Base-by-base conservation (phyloP, 2,113 vertebrate genomes). In the Aptenodytes forsteri region DNA sequence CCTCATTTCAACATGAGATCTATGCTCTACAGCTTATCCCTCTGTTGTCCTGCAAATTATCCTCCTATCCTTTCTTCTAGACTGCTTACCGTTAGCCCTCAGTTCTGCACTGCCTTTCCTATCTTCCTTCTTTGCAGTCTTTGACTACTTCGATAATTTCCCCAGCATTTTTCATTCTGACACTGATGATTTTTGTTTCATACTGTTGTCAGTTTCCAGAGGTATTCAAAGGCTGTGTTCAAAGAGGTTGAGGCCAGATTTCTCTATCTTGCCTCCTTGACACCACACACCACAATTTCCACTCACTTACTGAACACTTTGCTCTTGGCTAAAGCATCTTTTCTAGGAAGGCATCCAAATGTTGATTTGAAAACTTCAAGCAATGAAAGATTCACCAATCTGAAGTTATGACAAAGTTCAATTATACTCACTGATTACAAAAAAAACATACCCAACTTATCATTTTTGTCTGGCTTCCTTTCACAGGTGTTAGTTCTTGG, bases 271-370 rank as follows among this genome's bases (percentile, higher is more conserved):
- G 3, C 49, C 54, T 76, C 18, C 29, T 79, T 79, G 71, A 94
- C 58, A 83, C 47, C n/a, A 62, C 18, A 46, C 23, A 59, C 42
- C 55, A 83, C 30, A 54, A 50, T 93, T 91, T 93, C 88, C 32
- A 77, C 38, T 80, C 59, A 62, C 34, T 93, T 66, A 92, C 44
- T 79, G 64, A 90, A 90, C 42, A 93, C 71, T 38, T 89, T 96
- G 64, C 83, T 85, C 84, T 96, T 96, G 73, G 91, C 81, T 95
- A 80, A 85, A 83, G 54, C 62, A 70, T 73, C 46, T 87, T 84
- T 85, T 85, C 89, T 42, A 96, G 64, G 91, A 94, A 89, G 36
- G 20, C 47, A 95, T 96, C 81, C 72, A 94, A 93, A 93, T 61
- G 52, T 85, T 80, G 75, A 87, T 93, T 87, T 90, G 78, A 95